Base-by-base conservation (phyloP, 2,113 vertebrate species). In the Machaerirhynchus nigripectus region DNA sequence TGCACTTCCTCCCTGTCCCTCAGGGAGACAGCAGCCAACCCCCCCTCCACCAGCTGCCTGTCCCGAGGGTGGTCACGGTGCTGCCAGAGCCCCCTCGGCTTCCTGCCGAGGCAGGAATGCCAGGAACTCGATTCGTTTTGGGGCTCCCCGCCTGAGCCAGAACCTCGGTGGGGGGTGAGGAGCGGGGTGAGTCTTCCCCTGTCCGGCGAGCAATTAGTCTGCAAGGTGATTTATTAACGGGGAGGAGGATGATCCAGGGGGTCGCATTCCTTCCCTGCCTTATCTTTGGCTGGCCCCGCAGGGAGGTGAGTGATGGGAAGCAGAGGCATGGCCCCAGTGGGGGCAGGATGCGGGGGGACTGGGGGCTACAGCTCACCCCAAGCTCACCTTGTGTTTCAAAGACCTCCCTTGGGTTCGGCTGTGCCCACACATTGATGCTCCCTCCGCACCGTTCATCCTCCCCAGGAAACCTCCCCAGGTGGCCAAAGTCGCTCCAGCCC, bases 231-330 rank as follows among this genome's bases (percentile, higher is more conserved):
- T 92, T 95, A 96, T 97, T 84, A 63, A 64, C 1, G 1, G 2
- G 1, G 63, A 6, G 20, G 82, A 84, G 82, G 73, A 68, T 69
- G 83, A 61, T 47, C 4, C 18, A 30, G 69, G 31, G 47, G 94
- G 69, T 92, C 9, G 5, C 60, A 95, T 97, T 97, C 97, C 93
- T 83, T 91, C 71, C 27, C 22, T 78, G 9, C 86, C 69, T 96
- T 96, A 96, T 97, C 97, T 97, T 89, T 4, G 4, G 49, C n/a
- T 2, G 7, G 64, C 53, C 42, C 22, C 0, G 1, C 30, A 37
- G 44, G 37, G 26, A 77, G 59, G 52, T 5, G 6, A 60, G 70
- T 90, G 95, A 95, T 78, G 85, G 90, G 95, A 94, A 93, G 64
- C 94, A 96, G 95, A 91, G 83, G 33, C 5, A 6, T n/a, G 63